Evolutionary conservation across 2,113 vertebrate species (phyloP), one percentile per base, ranked within the genome.

Genomic region (Piprites chloris): DNA sequence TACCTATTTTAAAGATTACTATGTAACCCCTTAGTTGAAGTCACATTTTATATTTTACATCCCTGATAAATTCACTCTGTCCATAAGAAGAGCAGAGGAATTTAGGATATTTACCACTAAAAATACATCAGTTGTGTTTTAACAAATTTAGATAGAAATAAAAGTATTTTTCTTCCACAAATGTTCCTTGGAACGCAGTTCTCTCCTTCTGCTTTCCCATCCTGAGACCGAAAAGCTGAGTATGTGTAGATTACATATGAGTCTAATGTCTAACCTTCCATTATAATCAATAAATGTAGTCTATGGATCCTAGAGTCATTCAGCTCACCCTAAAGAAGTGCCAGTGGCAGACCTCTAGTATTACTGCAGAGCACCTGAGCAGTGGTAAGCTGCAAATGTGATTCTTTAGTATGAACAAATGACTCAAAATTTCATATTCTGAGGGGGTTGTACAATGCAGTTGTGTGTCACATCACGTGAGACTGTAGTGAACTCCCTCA

Each of bases 401-500:
- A 59, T 75, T 91, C 62, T 79, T 73, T 11, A 14, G 6, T 37
- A 22, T 35, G 73, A 93, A 66, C 21, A 85, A 72, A 66, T 15
- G 6, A 21, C 46, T 85, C 37, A 47, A 62, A 33, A 37, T 76
- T 20, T 77, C 30, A 19, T 1, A n/a, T 55, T 81, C 32, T 14
- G 30, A 47, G 30, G 4, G 27, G 9, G 13, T 42, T 5, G 0
- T 33, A 14, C 23, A 24, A 5, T 4, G 3, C 14, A 14, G 33
- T 88, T 83, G 24, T 69, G 9, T 58, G 9, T 33, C 23, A 7
- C 30, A 23, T 83, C 39, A 18, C 65, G 4, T 5, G 14, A 79
- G 63, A 41, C 49, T 22, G 9, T 32, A 22, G 49, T 42, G 33
- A 83, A 83, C 85, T 76, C 59, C 39, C 39, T 77, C 41, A 46